A percentile compares a stretch with the other conserved stretches of the same genome.
Evolutionary conservation across 2,888 invertebrate genomes (phyloP).

Genomic region (Dorcus parallelipipedus): DNA sequence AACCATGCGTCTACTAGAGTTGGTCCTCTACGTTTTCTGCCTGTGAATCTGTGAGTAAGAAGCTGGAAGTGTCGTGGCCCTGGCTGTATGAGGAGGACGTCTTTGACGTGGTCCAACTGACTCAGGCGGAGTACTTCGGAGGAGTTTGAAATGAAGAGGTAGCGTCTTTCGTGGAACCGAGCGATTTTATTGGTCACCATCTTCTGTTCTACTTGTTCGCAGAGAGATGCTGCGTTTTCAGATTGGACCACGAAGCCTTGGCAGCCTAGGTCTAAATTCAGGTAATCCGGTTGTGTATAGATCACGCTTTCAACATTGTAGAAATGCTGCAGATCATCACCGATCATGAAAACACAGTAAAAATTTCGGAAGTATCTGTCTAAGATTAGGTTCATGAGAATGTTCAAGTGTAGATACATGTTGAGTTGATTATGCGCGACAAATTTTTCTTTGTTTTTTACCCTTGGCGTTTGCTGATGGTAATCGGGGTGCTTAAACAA

Average conservation of each 20-base stretch:
- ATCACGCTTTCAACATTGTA: not conserved
- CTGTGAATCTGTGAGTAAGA: too few species aligned
- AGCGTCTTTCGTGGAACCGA: not conserved
- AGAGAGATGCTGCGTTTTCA: not conserved
- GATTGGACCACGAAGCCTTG: too few species aligned
- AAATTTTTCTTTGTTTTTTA: not conserved
- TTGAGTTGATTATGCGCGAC: not conserved
- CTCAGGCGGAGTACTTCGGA: too few species aligned
- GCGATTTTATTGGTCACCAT: not conserved
- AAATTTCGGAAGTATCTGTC: not conserved
- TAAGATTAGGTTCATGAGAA: not conserved
- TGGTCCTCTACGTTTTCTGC: too few species aligned
- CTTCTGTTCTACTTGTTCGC: not conserved
- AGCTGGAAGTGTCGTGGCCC: too few species aligned
- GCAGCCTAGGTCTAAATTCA: too few species aligned
- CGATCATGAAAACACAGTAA: not conserved
- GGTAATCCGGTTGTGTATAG: too few species aligned
- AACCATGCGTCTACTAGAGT: constrained; percentile 29
- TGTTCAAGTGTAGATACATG: not conserved
- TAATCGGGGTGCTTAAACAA: not conserved
- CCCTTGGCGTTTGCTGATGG: not conserved
- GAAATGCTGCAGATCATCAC: not conserved
- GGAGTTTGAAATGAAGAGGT: too few species aligned
- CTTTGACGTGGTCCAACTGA: too few species aligned
- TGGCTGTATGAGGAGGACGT: too few species aligned